Conservation (phyloP, 1,140 invertebrate species). For the Akabosia matsudoensis region DNA sequence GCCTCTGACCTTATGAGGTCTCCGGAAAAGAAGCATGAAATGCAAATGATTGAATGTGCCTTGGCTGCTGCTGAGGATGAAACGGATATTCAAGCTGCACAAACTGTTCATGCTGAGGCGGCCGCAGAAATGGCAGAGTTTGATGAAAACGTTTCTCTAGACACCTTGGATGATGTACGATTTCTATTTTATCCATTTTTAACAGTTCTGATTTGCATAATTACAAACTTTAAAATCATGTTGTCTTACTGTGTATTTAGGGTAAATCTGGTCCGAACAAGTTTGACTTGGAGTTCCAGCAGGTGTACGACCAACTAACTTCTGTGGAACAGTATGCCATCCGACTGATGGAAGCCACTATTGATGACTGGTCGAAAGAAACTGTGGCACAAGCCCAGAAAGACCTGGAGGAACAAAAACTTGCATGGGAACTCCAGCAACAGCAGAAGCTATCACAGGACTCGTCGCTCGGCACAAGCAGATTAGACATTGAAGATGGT, state of each 20-base stretch:
- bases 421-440: conserved; percentile 88
- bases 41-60: conserved; percentile 65
- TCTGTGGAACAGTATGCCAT: conserved; percentile 92
- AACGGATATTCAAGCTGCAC: conserved; percentile 84
- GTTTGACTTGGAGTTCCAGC: conserved; percentile 10
- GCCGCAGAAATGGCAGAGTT: conserved; percentile 92
- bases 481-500: conserved; percentile 31
- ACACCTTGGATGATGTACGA: conserved; percentile 59
- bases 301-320: conserved; percentile 60
- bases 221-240: no score
- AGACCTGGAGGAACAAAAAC: conserved; percentile 84
- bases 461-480: no score
- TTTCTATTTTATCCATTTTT: neutral
- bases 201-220: neutral
- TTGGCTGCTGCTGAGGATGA: conserved; percentile 91
- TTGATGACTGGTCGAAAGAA: conserved; percentile 79
- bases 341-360: conserved; percentile 80
- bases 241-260: no score
- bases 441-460: conserved; percentile 55
- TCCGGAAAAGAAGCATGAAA: conserved; percentile 12
- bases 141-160: conserved; percentile 92
- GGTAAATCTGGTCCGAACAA: conserved; percentile 20
- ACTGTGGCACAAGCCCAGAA: conserved; percentile 81
- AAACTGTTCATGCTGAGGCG: conserved; percentile 84
- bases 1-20: conserved; percentile 2